Conservation (phyloP, 2,888 invertebrate genomes). For the Ormyrus labotus region DNA sequence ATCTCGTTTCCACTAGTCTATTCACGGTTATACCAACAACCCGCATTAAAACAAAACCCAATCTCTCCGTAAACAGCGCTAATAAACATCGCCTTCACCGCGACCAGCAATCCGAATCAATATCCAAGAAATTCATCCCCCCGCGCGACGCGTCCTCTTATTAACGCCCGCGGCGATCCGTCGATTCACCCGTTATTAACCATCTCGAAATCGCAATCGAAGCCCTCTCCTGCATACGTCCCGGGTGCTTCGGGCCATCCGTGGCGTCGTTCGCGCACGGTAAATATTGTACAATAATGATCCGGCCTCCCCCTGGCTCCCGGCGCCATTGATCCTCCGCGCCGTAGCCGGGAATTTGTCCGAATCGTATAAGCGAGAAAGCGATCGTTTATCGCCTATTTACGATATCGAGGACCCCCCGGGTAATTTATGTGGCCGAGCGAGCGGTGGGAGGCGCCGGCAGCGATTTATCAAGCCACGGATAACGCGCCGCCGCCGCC, state of each 20-base stretch:
- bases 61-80: too few species aligned
- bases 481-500: too few species aligned
- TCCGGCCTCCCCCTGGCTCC: neutral
- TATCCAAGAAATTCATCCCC: too few species aligned
- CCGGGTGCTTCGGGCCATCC: too few species aligned
- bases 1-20: too few species aligned
- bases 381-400: neutral
- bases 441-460: neutral
- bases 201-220: slow-evolving; percentile 21
- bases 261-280: neutral
- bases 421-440: slow-evolving; percentile 10
- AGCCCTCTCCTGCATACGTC: neutral
- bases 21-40: too few species aligned
- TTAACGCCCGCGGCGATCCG: slow-evolving; percentile 18
- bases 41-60: too few species aligned
- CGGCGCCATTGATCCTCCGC: neutral
- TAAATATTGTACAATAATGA: slow-evolving; percentile 35
- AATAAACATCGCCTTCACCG: too few species aligned
- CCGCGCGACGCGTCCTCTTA: neutral
- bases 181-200: slow-evolving; percentile 16
- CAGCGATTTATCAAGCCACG: slow-evolving; percentile 18
- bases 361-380: neutral
- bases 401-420: too few species aligned
- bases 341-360: slow-evolving; percentile 9
- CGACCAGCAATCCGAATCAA: too few species aligned